A percentile compares a stretch with the other conserved stretches of the same genome.
Conservation (phyloP, 2,797 vertebrate genomes). For the Ambastaia sidthimunki region DNA sequence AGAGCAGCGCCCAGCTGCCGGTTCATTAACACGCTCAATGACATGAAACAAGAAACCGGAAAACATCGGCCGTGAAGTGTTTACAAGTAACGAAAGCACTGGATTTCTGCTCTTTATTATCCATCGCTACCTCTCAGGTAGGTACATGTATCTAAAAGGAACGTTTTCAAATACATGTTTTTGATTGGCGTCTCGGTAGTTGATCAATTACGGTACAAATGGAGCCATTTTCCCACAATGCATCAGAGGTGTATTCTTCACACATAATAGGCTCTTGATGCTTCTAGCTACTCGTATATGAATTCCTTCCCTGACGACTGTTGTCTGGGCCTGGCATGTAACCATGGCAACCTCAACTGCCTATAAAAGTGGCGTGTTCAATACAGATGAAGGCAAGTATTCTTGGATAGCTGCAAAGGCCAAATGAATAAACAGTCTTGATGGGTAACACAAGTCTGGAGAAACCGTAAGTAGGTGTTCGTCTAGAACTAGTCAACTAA, state of each 20-base stretch:
- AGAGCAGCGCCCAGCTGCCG: conserved; percentile 17
- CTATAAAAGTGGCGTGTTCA: conserved; percentile 10
- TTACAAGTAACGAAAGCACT: conserved; percentile 53
- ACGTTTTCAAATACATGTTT: neutral
- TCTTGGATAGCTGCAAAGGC: conserved; percentile 14
- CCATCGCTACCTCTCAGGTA: neutral
- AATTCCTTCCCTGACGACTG: conserved; percentile 7
- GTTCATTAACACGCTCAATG: conserved; percentile 58
- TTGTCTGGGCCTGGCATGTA: conserved; percentile 30
- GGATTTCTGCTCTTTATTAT: conserved; percentile 11
- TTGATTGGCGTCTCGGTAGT: neutral
- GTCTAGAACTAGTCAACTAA: neutral
- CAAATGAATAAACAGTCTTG: neutral
- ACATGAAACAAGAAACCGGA: conserved; percentile 53
- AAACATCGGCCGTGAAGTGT: conserved; percentile 50
- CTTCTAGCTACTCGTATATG: neutral
- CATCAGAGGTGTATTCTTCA: neutral
- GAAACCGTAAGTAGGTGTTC: no score
- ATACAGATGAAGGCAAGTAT: neutral
- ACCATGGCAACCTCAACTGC: conserved; percentile 41
- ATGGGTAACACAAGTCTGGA: no score
- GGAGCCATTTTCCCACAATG: neutral
- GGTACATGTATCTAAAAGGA: neutral
- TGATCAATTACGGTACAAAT: neutral
- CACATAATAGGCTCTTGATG: conserved; percentile 7